Conservation (phyloP, 2,797 vertebrate genomes). For the Agapornis canus region DNA sequence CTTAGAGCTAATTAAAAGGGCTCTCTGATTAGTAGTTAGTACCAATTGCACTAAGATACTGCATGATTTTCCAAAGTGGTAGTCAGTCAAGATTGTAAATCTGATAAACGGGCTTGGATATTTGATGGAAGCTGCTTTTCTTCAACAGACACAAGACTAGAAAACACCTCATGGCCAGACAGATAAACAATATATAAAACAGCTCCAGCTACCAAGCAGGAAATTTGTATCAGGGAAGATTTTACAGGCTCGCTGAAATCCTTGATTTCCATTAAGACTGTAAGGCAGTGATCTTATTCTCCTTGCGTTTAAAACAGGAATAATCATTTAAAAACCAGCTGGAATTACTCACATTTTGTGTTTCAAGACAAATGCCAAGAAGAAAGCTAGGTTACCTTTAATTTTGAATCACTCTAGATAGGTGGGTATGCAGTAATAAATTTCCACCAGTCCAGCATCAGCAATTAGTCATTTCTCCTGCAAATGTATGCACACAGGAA, state of each 20-base stretch:
- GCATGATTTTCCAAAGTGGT: slow-evolving; percentile 1
- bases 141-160: not conserved
- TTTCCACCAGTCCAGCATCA: not conserved
- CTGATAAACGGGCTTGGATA: not conserved
- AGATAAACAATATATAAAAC: not conserved
- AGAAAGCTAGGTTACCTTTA: not conserved
- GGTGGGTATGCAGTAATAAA: not conserved
- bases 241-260: not conserved
- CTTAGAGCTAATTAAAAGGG: slow-evolving; percentile 29
- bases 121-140: not conserved
- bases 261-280: not conserved
- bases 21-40: not conserved
- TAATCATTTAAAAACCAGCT: not conserved
- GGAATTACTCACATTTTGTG: not conserved
- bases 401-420: not conserved
- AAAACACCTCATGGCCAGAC: not conserved
- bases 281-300: not conserved
- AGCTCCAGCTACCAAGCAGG: not conserved
- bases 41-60: not conserved
- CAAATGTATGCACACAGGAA: not conserved
- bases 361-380: not conserved
- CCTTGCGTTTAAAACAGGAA: not conserved
- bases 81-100: not conserved
- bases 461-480: not conserved
- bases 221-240: not conserved